Evolutionary conservation across 2,113 vertebrate genomes (phyloP), one percentile per base, ranked within the genome.

Genomic region (Labrus mixtus): DNA sequence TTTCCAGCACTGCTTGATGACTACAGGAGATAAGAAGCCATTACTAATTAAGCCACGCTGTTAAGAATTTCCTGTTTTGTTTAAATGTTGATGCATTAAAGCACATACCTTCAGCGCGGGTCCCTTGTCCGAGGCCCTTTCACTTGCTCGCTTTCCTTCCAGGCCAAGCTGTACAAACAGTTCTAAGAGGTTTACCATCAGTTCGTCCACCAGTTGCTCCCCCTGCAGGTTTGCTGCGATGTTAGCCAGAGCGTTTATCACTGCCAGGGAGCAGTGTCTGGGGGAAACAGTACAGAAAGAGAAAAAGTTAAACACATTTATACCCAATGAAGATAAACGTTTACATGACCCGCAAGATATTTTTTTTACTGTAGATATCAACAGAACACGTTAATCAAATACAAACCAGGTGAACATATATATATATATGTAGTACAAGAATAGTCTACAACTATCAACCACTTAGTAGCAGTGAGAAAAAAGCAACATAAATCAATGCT

Each of bases 131-230:
- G 97, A 98, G 33, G 97, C 98, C 81, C 98, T 92, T 84, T 99
- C 97, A 4, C 97, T 99, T 63, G 97, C 98, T 61, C 98, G 89
- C 84, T 99, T 99, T 19, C 98, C 98, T 84, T 99, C 98, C 25
- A 99, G 94, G n/a, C 97, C 98, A 53, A 99, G 94, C 88, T 99
- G 98, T 68, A 99, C 97, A 91, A 99, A 99, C 65, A 99, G 91
- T 23, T 99, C 98, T 92, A 99, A 93, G 81, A 99, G 89, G 90
- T 99, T 99, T 83, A 99, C 96, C 84, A 99, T 94, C 19, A 99
- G 93, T 78, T 99, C 98, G 1, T 99, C 97, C 90, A 96, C 96
- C 16, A 98, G 93, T 53, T 95, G 96, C 69, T 98, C 97, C 1
- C 95, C 96, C 91, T 97, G 97, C 80, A 99, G 96, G 92, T 99